Evolutionary conservation across 2,888 invertebrate species (phyloP).

Genomic region (Andrena marginata): DNA sequence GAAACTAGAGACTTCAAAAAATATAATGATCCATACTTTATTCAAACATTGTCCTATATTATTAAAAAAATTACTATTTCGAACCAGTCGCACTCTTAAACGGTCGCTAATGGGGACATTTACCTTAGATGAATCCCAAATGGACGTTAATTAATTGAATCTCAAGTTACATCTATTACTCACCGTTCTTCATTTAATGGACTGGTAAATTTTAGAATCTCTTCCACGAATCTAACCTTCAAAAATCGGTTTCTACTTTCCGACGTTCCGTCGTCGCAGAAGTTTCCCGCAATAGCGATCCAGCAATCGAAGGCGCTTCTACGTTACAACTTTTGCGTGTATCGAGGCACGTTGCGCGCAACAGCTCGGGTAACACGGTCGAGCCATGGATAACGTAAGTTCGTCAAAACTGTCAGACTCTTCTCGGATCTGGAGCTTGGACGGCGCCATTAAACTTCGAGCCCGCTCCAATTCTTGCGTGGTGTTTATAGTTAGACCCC

Average conservation of each 20-base stretch:
- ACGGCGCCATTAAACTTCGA: conserved; percentile 60
- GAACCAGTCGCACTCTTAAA: no score
- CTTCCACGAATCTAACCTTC: neutral
- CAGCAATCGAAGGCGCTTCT: conserved; percentile 8
- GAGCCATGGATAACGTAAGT: conserved; percentile 14
- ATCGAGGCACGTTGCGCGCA: conserved; percentile 1
- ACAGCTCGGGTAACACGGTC: conserved; percentile 20
- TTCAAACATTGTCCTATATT: no score
- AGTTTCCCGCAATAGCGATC: conserved; percentile 6
- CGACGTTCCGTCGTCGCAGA: neutral
- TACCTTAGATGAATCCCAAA: neutral
- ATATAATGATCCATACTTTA: no score
- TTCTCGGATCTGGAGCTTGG: conserved; percentile 24
- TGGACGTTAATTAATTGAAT: conserved; percentile 22
- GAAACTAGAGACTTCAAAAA: no score
- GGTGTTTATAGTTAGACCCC: conserved; percentile 48
- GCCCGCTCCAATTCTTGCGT: conserved; percentile 56
- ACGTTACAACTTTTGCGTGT: conserved; percentile 18
- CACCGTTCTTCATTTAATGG: no score
- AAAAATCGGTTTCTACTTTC: neutral
- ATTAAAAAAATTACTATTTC: no score
- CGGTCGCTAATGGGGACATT: no score
- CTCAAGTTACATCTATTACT: neutral
- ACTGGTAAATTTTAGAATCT: no score
- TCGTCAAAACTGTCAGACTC: conserved; percentile 66